Percentiles rank a stretch among this genome's conserved stretches.
phyloP scores from a whole-genome alignment of 2,888 invertebrate species.

The Melangyna quadrimaculata region DNA sequence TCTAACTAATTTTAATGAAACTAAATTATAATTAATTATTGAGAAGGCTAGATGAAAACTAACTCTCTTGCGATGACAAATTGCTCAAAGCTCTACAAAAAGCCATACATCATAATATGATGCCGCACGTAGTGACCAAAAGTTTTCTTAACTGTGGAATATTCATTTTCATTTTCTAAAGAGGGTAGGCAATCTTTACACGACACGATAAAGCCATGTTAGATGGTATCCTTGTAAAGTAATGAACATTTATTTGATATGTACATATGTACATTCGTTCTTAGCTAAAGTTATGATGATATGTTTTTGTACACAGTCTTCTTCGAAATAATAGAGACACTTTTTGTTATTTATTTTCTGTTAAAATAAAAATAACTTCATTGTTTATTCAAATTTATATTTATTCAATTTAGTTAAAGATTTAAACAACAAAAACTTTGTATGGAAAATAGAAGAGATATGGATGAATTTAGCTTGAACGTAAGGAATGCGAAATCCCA shows the following conservation, averaged over 20 bases:
- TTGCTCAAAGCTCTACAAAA: conserved; percentile 29
- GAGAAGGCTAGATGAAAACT: neutral
- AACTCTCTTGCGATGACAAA: conserved; percentile 48
- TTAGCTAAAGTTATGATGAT: neutral
- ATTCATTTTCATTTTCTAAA: conserved; percentile 21
- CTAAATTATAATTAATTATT: conserved; percentile 20
- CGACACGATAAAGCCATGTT: conserved; percentile 6
- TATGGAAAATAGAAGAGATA: too few species aligned
- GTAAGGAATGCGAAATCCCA: too few species aligned
- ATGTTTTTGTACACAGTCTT: neutral
- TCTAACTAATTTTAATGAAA: neutral
- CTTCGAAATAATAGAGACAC: neutral
- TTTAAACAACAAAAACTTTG: too few species aligned
- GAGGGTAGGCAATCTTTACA: conserved; percentile 1
- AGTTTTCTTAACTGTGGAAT: conserved; percentile 23
- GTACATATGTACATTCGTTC: neutral
- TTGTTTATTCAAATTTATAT: too few species aligned
- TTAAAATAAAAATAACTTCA: neutral
- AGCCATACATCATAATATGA: conserved; percentile 26
- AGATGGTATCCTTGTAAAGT: neutral
- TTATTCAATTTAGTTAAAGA: neutral
- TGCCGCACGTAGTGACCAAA: conserved; percentile 40
- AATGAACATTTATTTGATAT: conserved; percentile 41
- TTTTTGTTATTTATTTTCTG: neutral
- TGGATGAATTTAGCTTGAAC: too few species aligned